Conservation (phyloP, 2,888 invertebrate species). For the Priocnemis perturbator region DNA sequence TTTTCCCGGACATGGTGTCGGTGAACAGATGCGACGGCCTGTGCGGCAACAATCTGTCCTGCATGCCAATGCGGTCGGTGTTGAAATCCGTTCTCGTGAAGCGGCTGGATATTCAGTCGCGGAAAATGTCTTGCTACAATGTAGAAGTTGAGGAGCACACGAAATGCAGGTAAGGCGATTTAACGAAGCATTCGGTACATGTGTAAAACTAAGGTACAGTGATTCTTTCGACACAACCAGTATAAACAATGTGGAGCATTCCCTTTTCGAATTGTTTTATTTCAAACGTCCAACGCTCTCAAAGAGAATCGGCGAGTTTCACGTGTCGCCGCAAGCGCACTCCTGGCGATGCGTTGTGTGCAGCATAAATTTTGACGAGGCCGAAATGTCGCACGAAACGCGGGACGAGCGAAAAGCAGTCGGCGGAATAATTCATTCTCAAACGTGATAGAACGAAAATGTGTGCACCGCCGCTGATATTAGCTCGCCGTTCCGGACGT, state of each 20-base stretch:
- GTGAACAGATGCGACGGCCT: constrained; percentile 43
- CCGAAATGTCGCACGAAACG: background rate
- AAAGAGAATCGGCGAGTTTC: too few species aligned
- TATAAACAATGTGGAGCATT: background rate
- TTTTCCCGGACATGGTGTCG: constrained; percentile 31
- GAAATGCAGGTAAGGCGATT: constrained; percentile 43
- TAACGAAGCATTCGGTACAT: background rate
- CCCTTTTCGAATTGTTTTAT: background rate
- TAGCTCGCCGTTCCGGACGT: too few species aligned
- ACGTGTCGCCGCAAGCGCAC: too few species aligned
- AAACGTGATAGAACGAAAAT: too few species aligned
- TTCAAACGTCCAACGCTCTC: background rate
- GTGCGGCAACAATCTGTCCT: constrained; percentile 32
- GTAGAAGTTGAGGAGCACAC: constrained; percentile 40
- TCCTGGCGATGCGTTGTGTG: too few species aligned
- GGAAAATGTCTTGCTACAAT: constrained; percentile 20
- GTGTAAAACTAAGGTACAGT: background rate
- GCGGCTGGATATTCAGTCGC: constrained; percentile 14
- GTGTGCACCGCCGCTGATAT: too few species aligned
- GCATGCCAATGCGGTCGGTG: constrained; percentile 17
- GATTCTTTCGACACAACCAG: too few species aligned
- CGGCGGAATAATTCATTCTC: too few species aligned
- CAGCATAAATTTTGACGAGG: too few species aligned
- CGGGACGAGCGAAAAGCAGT: background rate
- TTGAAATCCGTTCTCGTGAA: constrained; percentile 18